Conservation (phyloP, 2,113 vertebrate species). For the Petaurus breviceps region DNA sequence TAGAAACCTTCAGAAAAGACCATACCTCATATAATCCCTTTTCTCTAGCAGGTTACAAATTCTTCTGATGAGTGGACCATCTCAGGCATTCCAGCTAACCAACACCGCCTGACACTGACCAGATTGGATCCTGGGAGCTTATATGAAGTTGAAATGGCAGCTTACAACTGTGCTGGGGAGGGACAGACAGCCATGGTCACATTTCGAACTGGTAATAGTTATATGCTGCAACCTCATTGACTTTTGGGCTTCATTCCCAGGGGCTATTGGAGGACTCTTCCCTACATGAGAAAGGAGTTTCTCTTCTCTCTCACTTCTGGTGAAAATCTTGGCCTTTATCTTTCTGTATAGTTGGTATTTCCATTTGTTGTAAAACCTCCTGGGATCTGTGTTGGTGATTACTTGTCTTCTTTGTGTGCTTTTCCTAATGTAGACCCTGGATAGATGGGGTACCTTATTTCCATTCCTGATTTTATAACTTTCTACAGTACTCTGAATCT, state of each 20-base stretch:
- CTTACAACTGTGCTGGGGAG: constrained; percentile 93
- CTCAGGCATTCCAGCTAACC: constrained; percentile 88
- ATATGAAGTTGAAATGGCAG: constrained; percentile 98
- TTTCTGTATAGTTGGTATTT: neutral
- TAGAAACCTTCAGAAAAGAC: neutral
- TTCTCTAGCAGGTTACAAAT: constrained; percentile 88
- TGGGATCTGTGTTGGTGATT: neutral
- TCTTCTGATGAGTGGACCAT: constrained; percentile 89
- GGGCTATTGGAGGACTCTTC: neutral
- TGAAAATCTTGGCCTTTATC: neutral
- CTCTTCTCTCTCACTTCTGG: neutral
- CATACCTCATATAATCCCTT: constrained; percentile 5
- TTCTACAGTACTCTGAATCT: neutral
- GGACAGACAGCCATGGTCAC: constrained; percentile 99
- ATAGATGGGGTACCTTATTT: neutral
- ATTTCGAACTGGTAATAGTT: constrained; percentile 93
- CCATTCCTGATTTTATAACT: neutral
- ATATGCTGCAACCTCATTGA: neutral
- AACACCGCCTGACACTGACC: constrained; percentile 90
- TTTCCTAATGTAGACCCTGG: neutral
- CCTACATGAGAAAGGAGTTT: neutral
- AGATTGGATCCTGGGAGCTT: constrained; percentile 94
- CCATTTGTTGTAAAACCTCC: neutral
- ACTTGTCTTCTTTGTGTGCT: neutral
- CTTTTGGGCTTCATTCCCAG: neutral